Evolutionary conservation across 2,888 invertebrate species (phyloP).

Genomic region (Pristionchus entomophagus): DNA sequence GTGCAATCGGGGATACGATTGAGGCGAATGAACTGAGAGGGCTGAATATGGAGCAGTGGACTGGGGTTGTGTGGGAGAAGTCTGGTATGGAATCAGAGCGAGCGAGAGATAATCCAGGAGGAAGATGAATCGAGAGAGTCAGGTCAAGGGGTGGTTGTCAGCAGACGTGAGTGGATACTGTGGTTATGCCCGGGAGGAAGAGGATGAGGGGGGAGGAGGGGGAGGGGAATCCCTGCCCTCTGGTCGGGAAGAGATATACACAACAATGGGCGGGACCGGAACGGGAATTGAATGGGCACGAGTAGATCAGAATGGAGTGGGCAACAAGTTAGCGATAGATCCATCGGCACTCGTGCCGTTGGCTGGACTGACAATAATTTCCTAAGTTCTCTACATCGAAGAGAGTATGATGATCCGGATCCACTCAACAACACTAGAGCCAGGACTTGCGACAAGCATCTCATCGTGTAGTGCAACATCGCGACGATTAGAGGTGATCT

Average conservation of each 20-base stretch:
- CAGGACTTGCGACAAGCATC: neutral
- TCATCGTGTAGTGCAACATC: neutral
- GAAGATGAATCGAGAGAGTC: conserved; percentile 42
- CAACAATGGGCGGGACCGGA: conserved; percentile 40
- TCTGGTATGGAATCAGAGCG: neutral
- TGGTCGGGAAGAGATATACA: conserved; percentile 10
- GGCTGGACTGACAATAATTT: no score
- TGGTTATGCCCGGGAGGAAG: no score
- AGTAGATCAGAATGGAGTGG: neutral
- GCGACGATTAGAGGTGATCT: conserved; percentile 6
- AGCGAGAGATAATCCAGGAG: conserved; percentile 25
- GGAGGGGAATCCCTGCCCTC: neutral
- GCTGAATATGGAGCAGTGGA: neutral
- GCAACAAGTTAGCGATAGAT: neutral
- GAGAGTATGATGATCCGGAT: no score
- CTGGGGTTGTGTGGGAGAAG: neutral
- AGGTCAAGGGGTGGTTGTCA: conserved; percentile 41
- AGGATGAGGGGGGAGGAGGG: no score
- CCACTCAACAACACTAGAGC: no score
- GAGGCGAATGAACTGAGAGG: neutral
- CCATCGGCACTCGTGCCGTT: no score
- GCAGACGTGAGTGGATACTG: conserved; percentile 15
- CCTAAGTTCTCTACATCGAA: no score
- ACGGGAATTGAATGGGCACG: conserved; percentile 18
- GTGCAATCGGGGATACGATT: conserved; percentile 30